These are phyloP conservation scores for Ochlodes sylvanus DNA, from an alignment of 2,888 invertebrate species.

Conservation along the genomic window DNA sequence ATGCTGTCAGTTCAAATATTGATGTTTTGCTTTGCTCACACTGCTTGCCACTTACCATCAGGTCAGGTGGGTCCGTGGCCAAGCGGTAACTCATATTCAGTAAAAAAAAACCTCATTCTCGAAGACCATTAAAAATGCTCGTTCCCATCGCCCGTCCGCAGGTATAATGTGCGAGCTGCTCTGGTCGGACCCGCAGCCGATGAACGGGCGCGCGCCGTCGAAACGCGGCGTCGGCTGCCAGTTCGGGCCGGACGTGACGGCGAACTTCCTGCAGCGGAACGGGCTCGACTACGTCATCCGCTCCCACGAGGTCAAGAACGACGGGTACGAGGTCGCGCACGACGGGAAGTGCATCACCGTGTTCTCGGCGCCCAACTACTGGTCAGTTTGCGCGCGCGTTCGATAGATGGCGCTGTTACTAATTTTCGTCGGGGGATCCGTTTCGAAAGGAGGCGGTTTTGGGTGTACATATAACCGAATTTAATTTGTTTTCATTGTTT, in stretches of 20 bases:
- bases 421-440: no score
- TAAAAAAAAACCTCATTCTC: no score
- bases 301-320: slow-evolving; percentile 98
- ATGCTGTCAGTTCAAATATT: no score
- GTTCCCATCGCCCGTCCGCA: slow-evolving; percentile 56
- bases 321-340: slow-evolving; percentile 98
- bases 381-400: slow-evolving; percentile 83
- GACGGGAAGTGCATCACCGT: slow-evolving; percentile 98
- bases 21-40: no score
- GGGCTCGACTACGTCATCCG: slow-evolving; percentile 96
- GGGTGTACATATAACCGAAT: no score
- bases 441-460: no score
- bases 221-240: slow-evolving; percentile 99
- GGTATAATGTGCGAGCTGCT: slow-evolving; percentile 98
- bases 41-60: no score
- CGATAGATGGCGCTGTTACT: no score
- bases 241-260: slow-evolving; percentile 99
- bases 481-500: neutral
- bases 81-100: no score
- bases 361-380: slow-evolving; percentile 99
- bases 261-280: slow-evolving; percentile 92
- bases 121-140: no score
- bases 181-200: slow-evolving; percentile 99
- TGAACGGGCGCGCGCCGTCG: slow-evolving; percentile 94
- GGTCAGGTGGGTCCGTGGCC: no score